These are phyloP conservation scores for Tridacna crocea DNA, from an alignment of 2,888 invertebrate genomes.

Conservation along the genomic window DNA sequence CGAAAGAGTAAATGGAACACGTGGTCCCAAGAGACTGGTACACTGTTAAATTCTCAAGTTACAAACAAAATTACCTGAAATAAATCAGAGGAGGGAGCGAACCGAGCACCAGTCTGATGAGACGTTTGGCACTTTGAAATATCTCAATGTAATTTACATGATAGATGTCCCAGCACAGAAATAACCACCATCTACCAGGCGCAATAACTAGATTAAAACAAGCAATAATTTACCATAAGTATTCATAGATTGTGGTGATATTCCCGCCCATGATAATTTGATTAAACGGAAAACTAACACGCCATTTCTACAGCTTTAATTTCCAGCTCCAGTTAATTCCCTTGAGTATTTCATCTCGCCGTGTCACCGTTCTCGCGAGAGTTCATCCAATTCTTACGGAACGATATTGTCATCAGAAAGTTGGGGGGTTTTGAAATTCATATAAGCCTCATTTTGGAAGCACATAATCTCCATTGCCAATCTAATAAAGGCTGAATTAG, in stretches of 20 bases:
- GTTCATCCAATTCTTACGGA: slow-evolving; percentile 21
- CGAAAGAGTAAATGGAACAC: slow-evolving; percentile 12
- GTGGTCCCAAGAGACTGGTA: slow-evolving; percentile 9
- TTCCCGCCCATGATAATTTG: slow-evolving; percentile 27
- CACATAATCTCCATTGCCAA: slow-evolving; percentile 35
- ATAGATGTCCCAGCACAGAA: slow-evolving; percentile 16
- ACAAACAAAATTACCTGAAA: slow-evolving; percentile 30
- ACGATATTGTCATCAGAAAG: slow-evolving; percentile 27
- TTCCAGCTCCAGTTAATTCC: slow-evolving; percentile 30
- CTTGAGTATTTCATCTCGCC: slow-evolving; percentile 24
- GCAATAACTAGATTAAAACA: slow-evolving; percentile 28
- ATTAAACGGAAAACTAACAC: slow-evolving; percentile 31
- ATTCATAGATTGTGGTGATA: slow-evolving; percentile 21
- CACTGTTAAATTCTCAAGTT: slow-evolving; percentile 28
- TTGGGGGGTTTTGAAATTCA: slow-evolving; percentile 42
- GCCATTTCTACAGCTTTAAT: slow-evolving; percentile 28
- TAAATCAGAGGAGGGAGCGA: slow-evolving; percentile 21
- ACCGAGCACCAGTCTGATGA: slow-evolving; percentile 6
- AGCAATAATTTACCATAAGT: slow-evolving; percentile 30
- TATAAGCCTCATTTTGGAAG: slow-evolving; percentile 39
- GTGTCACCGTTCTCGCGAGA: slow-evolving; percentile 39
- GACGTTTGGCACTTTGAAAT: slow-evolving; percentile 24
- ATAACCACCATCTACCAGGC: slow-evolving; percentile 17
- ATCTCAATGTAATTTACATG: slow-evolving; percentile 24
- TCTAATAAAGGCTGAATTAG: slow-evolving; percentile 42